phyloP scores from a whole-genome alignment of 2,888 invertebrate genomes.

The Pristionchus mayeri region DNA sequence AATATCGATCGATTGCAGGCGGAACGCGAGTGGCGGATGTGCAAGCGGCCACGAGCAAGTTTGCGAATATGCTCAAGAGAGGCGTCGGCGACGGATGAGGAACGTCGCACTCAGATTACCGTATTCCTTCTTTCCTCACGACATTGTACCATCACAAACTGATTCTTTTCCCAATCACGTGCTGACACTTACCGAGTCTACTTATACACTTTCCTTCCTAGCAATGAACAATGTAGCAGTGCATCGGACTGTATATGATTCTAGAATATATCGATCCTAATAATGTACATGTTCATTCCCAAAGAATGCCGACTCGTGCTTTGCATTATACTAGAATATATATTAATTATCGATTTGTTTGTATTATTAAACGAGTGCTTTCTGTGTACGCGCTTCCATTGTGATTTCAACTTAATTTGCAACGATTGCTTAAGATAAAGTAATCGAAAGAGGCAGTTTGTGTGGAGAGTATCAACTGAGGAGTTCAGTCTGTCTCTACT shows the following conservation, averaged over 20 bases:
- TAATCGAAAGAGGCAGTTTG: not conserved
- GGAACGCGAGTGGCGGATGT: constrained; percentile 40
- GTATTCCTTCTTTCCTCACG: not conserved
- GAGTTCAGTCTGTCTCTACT: not conserved
- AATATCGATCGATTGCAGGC: constrained; percentile 1
- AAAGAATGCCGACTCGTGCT: not conserved
- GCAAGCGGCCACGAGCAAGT: constrained; percentile 37
- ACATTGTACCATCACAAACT: not conserved
- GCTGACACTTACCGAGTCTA: not conserved
- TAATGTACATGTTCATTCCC: not conserved
- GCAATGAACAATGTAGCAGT: not conserved
- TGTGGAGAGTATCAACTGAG: not conserved
- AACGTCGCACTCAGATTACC: not conserved
- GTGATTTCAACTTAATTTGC: not conserved
- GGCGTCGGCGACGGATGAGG: constrained; percentile 36
- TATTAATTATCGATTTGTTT: constrained; percentile 16
- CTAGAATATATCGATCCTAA: constrained; percentile 11
- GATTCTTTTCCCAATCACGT: not conserved
- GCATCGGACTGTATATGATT: constrained; percentile 25
- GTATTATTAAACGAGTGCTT: not conserved
- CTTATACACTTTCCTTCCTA: not conserved
- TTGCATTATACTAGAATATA: not conserved
- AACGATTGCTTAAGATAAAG: not conserved
- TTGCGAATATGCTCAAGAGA: constrained; percentile 39
- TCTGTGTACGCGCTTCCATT: not conserved